Evolutionary conservation across 2,888 invertebrate genomes (phyloP), one percentile per base, ranked within the genome.

Genomic region (Physocephala rufipes): DNA sequence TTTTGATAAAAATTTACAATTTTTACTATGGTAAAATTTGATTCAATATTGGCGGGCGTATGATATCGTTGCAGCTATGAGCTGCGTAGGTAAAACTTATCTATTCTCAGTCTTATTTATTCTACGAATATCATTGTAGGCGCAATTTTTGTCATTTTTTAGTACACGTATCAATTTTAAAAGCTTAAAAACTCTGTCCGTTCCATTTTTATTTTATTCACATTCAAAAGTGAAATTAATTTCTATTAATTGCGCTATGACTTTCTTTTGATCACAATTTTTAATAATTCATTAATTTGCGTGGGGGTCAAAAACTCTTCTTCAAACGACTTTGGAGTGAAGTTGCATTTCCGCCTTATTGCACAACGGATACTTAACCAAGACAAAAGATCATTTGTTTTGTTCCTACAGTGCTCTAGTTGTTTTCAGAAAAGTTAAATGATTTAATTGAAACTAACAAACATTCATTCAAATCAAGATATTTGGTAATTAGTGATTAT

Each of bases 391-490:
- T 26, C 24, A 47, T 63, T 24, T 24, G 24, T 19, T 24, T n/a
- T 53, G 12, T 53, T 53, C 1, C 19, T 36, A 36, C 36, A 36
- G 36, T 36, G 36, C 9, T 36, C 9, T 36, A 36, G 36, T 36
- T 36, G 9, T 36, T 36, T 36, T 36, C 9, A 36, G 9, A 36
- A 36, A 36, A 36, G 36, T 36, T 9, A 36, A 26, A 28, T 26
- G 28, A 58, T 45, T 45, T 26, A 63, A 63, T 63, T 63, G 47
- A 63, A 63, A 24, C 26, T 47, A 63, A 63, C 63, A 45, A 47
- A 63, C 63, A 47, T 26, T 2, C 63, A 47, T 45, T 63, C 63
- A 63, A 63, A 63, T 63, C 63, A 45, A 63, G 63, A 63, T 47
- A 47, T 63, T 63, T 63, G 47, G 26, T 26, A 47, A 63, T 63